Base-by-base conservation (phyloP, 1,140 invertebrate species). In the Drosophila santomea region DNA sequence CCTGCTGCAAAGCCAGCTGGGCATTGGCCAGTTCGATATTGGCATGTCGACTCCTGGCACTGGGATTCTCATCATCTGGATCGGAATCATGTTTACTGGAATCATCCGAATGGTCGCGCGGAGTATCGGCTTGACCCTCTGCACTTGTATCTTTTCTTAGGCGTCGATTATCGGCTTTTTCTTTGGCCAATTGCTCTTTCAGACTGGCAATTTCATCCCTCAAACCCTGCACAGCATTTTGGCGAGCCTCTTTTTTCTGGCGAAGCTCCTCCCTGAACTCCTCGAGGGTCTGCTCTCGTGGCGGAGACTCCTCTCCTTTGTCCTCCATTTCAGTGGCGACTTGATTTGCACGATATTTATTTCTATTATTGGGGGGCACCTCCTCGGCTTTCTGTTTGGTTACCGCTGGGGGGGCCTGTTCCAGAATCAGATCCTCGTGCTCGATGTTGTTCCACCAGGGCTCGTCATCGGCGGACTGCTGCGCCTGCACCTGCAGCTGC, bases 181-280 rank as follows among this genome's bases (percentile, higher is more conserved):
- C 93, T 35, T 81, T 84, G 48, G 93, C 82, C 76, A 95, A 79
- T 72, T 94, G 93, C 41, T 93, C 89, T 44, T 94, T 93, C 41
- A 95, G 82, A 28, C 92, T 92, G 41, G 92, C 75, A 64, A 95
- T 94, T 75, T 95, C 94, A 17, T 93, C 92, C 59, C 93, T 93
- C 68, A 94, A 93, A 60, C 94, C 93, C 28, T 93, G 92, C 8
- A 95, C 92, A 48, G 95, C 93, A 71, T 93, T 93, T 80, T 92
- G 93, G 73, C 95, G 93, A 79, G 93, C 93, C 90, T 94, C 92
- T 41, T 94, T 93, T 86, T 94, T 95, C 8, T 93, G 78, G 17
- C 90, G 93, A 38, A 95, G 81, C 77, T 95, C 93, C 73, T 94
- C 93, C 62, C 92, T 93, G 68, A 95, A 95, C 61, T 94, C 93